These are phyloP conservation scores for Archilochus colubris DNA, from an alignment of 2,113 vertebrate genomes.

Conservation along the genomic window DNA sequence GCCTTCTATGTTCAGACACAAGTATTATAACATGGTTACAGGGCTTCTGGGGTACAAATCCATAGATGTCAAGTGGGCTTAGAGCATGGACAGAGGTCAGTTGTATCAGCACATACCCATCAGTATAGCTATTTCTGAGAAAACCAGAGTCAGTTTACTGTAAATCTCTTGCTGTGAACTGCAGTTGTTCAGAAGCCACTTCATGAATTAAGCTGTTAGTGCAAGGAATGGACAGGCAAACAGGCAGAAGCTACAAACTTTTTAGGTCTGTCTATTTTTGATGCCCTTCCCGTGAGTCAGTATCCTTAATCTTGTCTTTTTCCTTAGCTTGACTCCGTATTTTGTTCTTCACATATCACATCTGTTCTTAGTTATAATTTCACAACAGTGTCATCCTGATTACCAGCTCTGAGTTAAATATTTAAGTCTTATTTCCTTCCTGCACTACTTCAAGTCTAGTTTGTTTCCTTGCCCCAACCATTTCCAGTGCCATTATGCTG, in stretches of 20 bases:
- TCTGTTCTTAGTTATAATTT: background rate
- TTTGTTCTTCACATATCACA: background rate
- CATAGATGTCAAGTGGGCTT: background rate
- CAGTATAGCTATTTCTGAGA: background rate
- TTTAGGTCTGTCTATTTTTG: background rate
- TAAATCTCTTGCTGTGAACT: background rate
- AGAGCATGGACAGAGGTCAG: background rate
- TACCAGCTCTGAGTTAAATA: background rate
- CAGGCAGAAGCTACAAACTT: background rate
- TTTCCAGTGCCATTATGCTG: background rate
- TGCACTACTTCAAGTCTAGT: background rate
- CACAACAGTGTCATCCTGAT: background rate
- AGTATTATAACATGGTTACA: background rate
- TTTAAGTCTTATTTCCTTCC: conserved; percentile 14
- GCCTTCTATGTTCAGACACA: background rate
- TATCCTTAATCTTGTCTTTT: background rate
- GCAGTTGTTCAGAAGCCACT: background rate
- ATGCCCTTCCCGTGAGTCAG: background rate
- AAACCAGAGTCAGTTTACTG: background rate
- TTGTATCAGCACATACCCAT: background rate
- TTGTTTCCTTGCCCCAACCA: background rate
- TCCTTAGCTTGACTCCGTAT: background rate
- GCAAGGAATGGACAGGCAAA: background rate
- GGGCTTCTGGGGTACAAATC: background rate
- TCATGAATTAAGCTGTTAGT: background rate